phyloP scores from a whole-genome alignment of 2,888 invertebrate genomes.

The Phorcus lineatus region DNA sequence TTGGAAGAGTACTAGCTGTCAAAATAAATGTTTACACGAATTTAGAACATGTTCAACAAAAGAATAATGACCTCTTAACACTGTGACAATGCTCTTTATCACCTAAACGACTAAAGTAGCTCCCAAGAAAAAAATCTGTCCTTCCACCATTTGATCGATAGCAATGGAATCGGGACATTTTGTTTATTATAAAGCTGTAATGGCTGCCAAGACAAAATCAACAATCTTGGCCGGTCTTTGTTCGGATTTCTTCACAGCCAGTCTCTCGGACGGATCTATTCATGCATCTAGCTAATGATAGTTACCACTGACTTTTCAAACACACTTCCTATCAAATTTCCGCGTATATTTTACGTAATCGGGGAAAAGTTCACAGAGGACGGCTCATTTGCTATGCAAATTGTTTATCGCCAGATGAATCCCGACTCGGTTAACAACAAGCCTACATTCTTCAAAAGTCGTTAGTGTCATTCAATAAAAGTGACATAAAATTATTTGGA shows the following conservation, averaged over 20 bases:
- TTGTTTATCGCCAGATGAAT: constrained; percentile 40
- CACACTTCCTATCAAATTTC: constrained; percentile 26
- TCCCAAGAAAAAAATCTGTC: not conserved
- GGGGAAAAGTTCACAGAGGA: constrained; percentile 33
- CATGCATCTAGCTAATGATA: not conserved
- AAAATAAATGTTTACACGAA: not conserved
- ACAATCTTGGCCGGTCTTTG: constrained; percentile 25
- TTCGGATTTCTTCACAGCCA: not conserved
- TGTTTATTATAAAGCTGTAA: constrained; percentile 27
- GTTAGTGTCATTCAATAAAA: not conserved
- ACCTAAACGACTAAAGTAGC: not conserved
- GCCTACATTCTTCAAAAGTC: not conserved
- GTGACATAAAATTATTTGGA: not conserved
- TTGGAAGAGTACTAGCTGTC: not conserved
- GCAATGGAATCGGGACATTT: constrained; percentile 18
- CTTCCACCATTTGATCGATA: constrained; percentile 15
- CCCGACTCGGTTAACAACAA: constrained; percentile 20
- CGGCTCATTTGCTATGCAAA: constrained; percentile 53
- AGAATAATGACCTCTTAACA: not conserved
- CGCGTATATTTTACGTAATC: constrained; percentile 26
- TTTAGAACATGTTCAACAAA: not conserved
- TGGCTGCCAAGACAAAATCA: constrained; percentile 27
- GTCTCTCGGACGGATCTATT: not conserved
- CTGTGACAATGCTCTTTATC: not conserved
- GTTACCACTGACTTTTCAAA: constrained; percentile 15